A percentile compares a stretch with the other conserved stretches of the same genome.
Conservation (phyloP, 2,888 invertebrate species). For the Acronicta aceris region DNA sequence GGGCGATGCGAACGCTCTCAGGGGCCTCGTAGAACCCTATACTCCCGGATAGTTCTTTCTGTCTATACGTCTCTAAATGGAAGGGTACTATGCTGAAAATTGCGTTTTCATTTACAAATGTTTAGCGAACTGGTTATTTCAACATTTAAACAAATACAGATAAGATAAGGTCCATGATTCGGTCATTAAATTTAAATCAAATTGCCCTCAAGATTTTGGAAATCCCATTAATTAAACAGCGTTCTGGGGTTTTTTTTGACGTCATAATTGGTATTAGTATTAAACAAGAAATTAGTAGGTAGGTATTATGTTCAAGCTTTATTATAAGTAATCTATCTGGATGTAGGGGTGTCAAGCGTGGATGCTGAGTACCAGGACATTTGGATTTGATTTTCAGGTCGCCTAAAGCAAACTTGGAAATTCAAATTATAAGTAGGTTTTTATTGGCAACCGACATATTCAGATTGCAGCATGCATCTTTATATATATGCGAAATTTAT, state of each 20-base stretch:
- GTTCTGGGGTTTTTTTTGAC: background rate
- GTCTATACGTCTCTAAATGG: conserved; percentile 28
- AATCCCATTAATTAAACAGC: conserved; percentile 2
- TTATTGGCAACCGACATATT: no score
- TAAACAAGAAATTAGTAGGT: background rate
- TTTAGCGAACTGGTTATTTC: conserved; percentile 9
- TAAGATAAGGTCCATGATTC: background rate
- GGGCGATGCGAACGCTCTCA: conserved; percentile 56
- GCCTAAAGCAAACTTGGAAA: no score
- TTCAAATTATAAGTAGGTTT: no score
- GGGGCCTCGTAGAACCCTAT: conserved; percentile 60
- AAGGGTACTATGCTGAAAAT: conserved; percentile 4
- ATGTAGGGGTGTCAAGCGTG: background rate
- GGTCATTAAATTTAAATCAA: background rate
- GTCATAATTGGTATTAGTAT: background rate
- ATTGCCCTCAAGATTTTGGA: background rate
- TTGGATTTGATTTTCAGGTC: no score
- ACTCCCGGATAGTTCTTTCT: conserved; percentile 48
- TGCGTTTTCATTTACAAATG: conserved; percentile 27
- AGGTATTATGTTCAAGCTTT: no score
- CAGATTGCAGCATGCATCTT: no score
- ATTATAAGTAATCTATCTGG: background rate
- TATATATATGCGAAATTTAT: no score
- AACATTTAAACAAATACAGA: conserved; percentile 6
- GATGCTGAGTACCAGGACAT: no score